Base-by-base conservation (phyloP, 2,797 vertebrate genomes). In the Trichosurus vulpecula region DNA sequence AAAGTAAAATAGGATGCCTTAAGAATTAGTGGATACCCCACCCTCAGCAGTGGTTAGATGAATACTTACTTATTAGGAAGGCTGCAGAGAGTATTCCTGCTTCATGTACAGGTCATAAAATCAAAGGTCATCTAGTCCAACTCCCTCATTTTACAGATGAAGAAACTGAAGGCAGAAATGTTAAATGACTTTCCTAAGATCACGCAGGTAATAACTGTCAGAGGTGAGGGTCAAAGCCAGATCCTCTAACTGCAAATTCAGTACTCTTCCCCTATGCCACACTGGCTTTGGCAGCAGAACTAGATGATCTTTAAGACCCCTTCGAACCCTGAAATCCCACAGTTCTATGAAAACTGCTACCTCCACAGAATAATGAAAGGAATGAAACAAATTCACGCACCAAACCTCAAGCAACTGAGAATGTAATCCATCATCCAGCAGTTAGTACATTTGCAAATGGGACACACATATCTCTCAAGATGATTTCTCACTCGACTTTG, bases 391-490 rank as follows among this genome's bases (percentile, higher is more conserved):
- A 94, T 90, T 92, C 93, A 96, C 90, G 96, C 31, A 57, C 51
- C 57, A 94, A 93, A 81, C 90, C 90, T 94, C 54, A 51, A 51
- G 95, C 52, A 52, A 61, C 93, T 96, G 96, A 91, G 95, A 58
- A 95, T 61, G 91, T 93, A 96, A 91, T 89, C 55, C 94, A 94
- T 58, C 66, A 93, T 53, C 55, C 89, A 95, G 66, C 0, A 29
- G 47, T 92, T 56, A 30, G 95, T 25, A 95, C 22, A 74, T 90
- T 94, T 95, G n/a, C 55, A 96, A 96, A 92, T 35, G 66, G 94
- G 92, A 93, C 56, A 92, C 56, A 96, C 94, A 97, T 95, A 93
- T 66, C 74, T 91, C 90, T 94, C 74, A 57, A 95, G 52, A 87
- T 94, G 94, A 90, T 90, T 87, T 41, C 81, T 94, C 89, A 9